Percentiles rank a stretch among this genome's conserved stretches.
These are phyloP conservation scores for Trachelus troglodyta DNA, from an alignment of 2,888 invertebrate species.

Conservation along the genomic window DNA sequence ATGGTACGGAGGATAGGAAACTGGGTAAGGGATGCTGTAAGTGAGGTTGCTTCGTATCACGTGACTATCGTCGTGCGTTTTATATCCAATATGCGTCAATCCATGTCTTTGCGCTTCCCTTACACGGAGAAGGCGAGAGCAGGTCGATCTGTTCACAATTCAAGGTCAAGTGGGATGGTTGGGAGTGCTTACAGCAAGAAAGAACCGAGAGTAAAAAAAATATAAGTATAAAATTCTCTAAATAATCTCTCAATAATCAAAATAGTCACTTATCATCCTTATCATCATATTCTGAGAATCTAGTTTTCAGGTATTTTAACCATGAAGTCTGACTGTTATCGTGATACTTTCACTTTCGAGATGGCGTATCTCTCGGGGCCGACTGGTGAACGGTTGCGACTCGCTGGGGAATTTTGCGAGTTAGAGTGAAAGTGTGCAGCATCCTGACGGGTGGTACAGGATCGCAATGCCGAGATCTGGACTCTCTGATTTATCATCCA, in stretches of 20 bases:
- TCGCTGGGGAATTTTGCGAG: not conserved
- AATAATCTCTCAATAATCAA: too few relatives aligned
- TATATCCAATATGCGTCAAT: slow-evolving; percentile 44
- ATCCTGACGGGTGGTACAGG: not conserved
- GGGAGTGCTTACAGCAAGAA: too few relatives aligned
- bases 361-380: not conserved
- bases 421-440: not conserved
- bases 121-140: slow-evolving; percentile 12
- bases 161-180: too few relatives aligned
- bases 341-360: not conserved
- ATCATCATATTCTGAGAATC: too few relatives aligned
- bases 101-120: slow-evolving; percentile 24
- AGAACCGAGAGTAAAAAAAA: too few relatives aligned
- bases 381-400: not conserved
- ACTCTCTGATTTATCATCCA: slow-evolving; percentile 60
- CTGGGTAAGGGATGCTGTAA: slow-evolving; percentile 23
- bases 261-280: too few relatives aligned
- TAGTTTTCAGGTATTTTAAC: not conserved
- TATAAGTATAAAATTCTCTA: too few relatives aligned
- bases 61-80: slow-evolving; percentile 45
- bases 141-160: too few relatives aligned
- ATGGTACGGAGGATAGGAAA: slow-evolving; percentile 9
- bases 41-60: slow-evolving; percentile 37
- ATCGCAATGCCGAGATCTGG: slow-evolving; percentile 16
- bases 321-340: not conserved